Evolutionary conservation across 2,113 vertebrate genomes (phyloP).

Genomic region (Herpailurus yagouaroundi): DNA sequence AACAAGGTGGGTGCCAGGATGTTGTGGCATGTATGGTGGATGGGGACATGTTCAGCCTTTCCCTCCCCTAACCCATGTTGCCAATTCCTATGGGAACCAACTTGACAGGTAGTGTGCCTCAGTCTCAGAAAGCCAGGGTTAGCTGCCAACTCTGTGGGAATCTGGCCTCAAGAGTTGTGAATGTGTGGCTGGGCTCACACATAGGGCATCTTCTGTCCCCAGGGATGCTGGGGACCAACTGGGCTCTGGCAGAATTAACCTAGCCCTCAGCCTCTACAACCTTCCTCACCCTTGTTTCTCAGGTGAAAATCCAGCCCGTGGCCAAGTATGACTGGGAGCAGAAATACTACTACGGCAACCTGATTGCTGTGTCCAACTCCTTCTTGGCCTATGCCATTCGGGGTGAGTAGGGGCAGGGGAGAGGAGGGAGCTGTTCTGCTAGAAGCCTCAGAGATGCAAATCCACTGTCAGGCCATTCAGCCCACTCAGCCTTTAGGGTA

Average conservation of each 20-base stretch:
- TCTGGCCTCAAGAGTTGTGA: neutral
- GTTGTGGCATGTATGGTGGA: neutral
- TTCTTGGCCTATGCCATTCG: constrained; percentile 97
- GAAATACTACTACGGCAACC: constrained; percentile 97
- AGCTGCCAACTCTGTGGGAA: neutral
- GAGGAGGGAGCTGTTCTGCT: neutral
- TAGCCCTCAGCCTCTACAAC: neutral
- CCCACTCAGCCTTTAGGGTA: neutral
- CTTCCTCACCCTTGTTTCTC: constrained; percentile 62
- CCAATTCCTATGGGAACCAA: neutral
- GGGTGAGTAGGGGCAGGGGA: constrained; percentile 88
- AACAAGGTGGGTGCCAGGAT: constrained; percentile 90
- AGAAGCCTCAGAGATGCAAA: neutral
- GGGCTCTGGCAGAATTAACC: neutral
- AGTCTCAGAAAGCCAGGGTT: constrained; percentile 36
- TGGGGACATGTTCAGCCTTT: neutral
- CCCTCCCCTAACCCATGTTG: neutral
- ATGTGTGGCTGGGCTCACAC: neutral
- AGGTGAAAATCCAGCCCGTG: constrained; percentile 99
- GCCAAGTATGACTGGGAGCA: constrained; percentile 99
- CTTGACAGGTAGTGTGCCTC: neutral
- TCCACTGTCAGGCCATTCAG: neutral
- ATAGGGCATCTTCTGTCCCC: neutral
- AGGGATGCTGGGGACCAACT: neutral
- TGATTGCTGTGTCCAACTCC: constrained; percentile 97